Base-by-base conservation (phyloP, 2,888 invertebrate species). In the Spilosoma lubricipeda region DNA sequence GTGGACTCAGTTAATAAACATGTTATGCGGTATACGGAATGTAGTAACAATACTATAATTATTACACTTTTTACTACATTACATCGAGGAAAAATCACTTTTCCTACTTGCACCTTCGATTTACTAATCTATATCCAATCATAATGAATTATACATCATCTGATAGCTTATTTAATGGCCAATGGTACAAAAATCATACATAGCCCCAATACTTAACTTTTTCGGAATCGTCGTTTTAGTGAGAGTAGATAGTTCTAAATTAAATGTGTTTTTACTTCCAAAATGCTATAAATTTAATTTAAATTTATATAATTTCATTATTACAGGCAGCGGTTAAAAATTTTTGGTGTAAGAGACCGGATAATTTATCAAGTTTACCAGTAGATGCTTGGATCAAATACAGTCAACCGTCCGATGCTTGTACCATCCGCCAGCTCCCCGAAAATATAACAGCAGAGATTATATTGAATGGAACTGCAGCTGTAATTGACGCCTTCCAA, bases 321-420 rank as follows among this genome's bases (percentile, higher is more conserved):
- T 76, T 72, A 67, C 91, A 97, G 96, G 97, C 97, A 70, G 96
- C 96, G 83, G 95, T 96, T 78, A 96, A 96, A 79, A 96, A 97
- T 67, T 97, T 96, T 86, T 98, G 98, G 98, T 98, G 98, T 88
- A 96, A 96, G 73, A 92, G 96, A 73, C 97, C 98, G 1, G 91
- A 93, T 0, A 95, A 96, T 79, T 93, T 97, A 36, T 88, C 95
- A 59, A 89, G 96, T 76, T 87, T 97, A 52, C 92, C 97, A 2
- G 86, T 96, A 63, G 92, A 94, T 1, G 87, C 92, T 56, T 98
- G 98, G 98, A 96, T 96, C 72, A 97, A 97, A 90, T 94, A 97
- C 83, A 97, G 97, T 80, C 97, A 97, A 88, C 97, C 97, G 39
- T 71, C 90, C 3, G 96, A 96, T 79, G 95, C 96, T 42, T 98